Evolutionary conservation across 2,797 vertebrate species (phyloP), one percentile per base, ranked within the genome.

Genomic region (Rhinatrema bivittatum): DNA sequence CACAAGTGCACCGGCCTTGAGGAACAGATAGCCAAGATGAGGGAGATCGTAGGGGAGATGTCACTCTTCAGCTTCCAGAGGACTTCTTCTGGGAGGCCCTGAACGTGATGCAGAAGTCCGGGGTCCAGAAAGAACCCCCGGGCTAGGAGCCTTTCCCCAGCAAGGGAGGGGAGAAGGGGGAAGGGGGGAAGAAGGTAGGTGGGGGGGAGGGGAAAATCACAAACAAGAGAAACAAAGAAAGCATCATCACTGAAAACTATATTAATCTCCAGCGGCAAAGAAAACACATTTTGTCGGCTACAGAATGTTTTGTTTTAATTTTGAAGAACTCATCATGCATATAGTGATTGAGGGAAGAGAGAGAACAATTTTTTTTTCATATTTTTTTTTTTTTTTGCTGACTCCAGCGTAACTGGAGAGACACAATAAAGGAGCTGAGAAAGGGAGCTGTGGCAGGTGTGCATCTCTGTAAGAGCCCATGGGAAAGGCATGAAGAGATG

Each of bases 11-110:
- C 38, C 9, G 72, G 61, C 0, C 32, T 70, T 36, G 62, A 55
- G 36, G 64, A 63, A 27, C 62, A 65, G 9, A 45, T 76, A 67
- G 65, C 64, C 12, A 72, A 59, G 42, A 63, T 76, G 60, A 70
- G 67, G 36, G 70, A 75, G 37, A 60, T 74, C 1, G 61, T 82
- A 25, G 62, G 57, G 29, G 66, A 58, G 50, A 65, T 80, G 69
- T 60, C 68, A 5, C 43, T 78, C 26, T 41, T 50, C 57, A 39
- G 68, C 0, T 42, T 60, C 38, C 73, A 81, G 50, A 74, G 63
- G 56, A 70, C 36, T 79, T 77, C 40, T 64, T 78, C 40, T 66
- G 54, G 48, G 64, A 71, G 33, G 73, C 78, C 3, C 38, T 77
- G 45, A 53, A 60, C 42, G 65, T 68, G 50, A 48, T 78, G 30